phyloP scores from a whole-genome alignment of 2,888 invertebrate species.

The Sclerodermus sp. region DNA sequence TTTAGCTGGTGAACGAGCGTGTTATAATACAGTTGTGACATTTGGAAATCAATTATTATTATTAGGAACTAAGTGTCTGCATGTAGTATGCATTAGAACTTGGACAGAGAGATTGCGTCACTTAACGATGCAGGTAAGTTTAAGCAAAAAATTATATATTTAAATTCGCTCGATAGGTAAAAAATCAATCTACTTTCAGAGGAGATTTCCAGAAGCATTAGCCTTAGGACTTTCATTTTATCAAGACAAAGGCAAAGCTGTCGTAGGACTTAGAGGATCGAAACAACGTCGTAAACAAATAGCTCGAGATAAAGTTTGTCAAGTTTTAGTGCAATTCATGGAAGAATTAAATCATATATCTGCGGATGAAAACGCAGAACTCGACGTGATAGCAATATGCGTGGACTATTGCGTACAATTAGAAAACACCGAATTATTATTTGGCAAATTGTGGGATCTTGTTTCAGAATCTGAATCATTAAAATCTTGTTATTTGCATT shows the following conservation, averaged over 20 bases:
- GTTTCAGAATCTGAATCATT: constrained; percentile 64
- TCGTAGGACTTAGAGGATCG: constrained; percentile 62
- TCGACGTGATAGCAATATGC: constrained; percentile 48
- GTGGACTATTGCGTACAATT: constrained; percentile 54
- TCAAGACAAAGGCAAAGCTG: constrained; percentile 66
- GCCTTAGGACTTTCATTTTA: constrained; percentile 65
- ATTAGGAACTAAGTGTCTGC: constrained; percentile 68
- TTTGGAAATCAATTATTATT: constrained; percentile 71
- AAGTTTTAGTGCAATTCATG: constrained; percentile 52
- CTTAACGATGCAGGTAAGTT: constrained; percentile 61
- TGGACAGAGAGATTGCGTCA: constrained; percentile 71
- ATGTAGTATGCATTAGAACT: constrained; percentile 61
- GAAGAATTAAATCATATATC: constrained; percentile 47
- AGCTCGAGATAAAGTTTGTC: constrained; percentile 56
- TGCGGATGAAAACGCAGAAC: constrained; percentile 36
- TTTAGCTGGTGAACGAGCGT: constrained; percentile 73
- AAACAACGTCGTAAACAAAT: constrained; percentile 58
- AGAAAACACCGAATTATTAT: constrained; percentile 57
- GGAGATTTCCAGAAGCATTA: constrained; percentile 63
- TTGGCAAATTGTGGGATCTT: constrained; percentile 61
- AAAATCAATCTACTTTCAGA: constrained; percentile 41
- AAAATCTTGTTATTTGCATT: constrained; percentile 68
- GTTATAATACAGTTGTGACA: constrained; percentile 72
- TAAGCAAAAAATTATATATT: neutral
- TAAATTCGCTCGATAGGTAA: neutral